Evolutionary conservation across 1,140 invertebrate species (phyloP).

Genomic region (Magallana gigas): DNA sequence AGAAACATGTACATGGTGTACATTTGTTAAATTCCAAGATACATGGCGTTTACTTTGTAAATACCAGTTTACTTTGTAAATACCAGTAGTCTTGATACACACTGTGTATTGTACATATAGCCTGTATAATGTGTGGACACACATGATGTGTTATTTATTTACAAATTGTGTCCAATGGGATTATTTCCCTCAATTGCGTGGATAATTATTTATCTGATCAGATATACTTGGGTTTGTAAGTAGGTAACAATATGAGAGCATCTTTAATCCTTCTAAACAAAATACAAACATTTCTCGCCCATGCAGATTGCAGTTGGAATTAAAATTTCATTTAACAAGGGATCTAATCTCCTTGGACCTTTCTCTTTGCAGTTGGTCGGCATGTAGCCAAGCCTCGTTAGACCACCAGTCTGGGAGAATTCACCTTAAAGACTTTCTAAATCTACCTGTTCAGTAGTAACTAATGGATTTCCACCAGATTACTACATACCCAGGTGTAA

Average conservation of each 20-base stretch:
- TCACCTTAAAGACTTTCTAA: not conserved
- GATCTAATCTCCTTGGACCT: not conserved
- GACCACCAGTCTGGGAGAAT: conserved; percentile 1
- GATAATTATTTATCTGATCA: no score
- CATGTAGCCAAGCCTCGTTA: not conserved
- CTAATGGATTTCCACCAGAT: conserved; percentile 20
- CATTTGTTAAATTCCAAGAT: no score
- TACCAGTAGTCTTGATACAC: no score
- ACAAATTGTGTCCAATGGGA: no score
- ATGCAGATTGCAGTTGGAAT: not conserved
- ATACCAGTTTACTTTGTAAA: no score
- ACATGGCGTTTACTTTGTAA: no score
- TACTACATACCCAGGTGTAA: conserved; percentile 22
- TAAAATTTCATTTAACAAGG: not conserved
- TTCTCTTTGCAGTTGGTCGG: conserved; percentile 18
- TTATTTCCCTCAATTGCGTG: no score
- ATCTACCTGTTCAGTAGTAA: conserved; percentile 23
- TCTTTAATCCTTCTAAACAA: not conserved
- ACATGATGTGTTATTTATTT: no score
- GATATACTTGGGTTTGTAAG: no score
- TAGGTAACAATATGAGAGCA: not conserved
- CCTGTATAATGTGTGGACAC: no score
- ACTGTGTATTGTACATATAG: no score
- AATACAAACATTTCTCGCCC: not conserved
- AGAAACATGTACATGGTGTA: no score